Percentiles rank a stretch among this genome's conserved stretches.
These are phyloP conservation scores for Coenonympha arcania DNA, from an alignment of 2,888 invertebrate species.

Conservation along the genomic window DNA sequence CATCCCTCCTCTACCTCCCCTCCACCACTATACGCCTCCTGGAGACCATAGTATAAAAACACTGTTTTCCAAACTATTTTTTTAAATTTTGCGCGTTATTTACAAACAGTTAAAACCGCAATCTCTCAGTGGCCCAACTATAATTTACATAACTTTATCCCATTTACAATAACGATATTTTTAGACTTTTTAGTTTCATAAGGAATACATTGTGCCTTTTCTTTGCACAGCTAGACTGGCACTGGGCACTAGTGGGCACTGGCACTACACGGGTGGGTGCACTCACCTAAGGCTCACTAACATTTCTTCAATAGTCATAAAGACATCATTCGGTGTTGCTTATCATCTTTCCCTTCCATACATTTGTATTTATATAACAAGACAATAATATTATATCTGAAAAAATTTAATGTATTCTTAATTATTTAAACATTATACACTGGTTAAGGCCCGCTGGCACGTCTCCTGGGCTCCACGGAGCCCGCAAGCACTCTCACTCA, in stretches of 20 bases:
- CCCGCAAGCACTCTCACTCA: slow-evolving; percentile 46
- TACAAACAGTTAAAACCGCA: too few species aligned
- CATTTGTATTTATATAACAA: slow-evolving; percentile 75
- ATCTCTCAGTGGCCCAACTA: too few species aligned
- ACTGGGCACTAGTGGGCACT: too few species aligned
- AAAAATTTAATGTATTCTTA: slow-evolving; percentile 72
- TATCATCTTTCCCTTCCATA: slow-evolving; percentile 61
- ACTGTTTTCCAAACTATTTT: too few species aligned
- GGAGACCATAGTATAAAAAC: too few species aligned
- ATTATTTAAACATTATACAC: slow-evolving; percentile 70
- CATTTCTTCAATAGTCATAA: slow-evolving; percentile 56
- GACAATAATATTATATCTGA: slow-evolving; percentile 75
- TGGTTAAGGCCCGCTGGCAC: slow-evolving; percentile 65
- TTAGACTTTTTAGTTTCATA: slow-evolving; percentile 53
- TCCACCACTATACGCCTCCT: too few species aligned
- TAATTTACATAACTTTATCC: slow-evolving; percentile 49
- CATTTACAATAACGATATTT: slow-evolving; percentile 70
- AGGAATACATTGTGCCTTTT: slow-evolving; percentile 45
- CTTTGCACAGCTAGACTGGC: slow-evolving; percentile 29
- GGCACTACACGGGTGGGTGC: slow-evolving; percentile 54
- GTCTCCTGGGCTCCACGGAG: slow-evolving; percentile 48
- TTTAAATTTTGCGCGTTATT: too few species aligned
- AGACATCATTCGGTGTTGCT: slow-evolving; percentile 53
- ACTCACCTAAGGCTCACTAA: slow-evolving; percentile 67
- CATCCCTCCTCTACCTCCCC: too few species aligned